Evolutionary conservation across 2,888 invertebrate species (phyloP), one percentile per base, ranked within the genome.

Genomic region (Itoplectis maculator): DNA sequence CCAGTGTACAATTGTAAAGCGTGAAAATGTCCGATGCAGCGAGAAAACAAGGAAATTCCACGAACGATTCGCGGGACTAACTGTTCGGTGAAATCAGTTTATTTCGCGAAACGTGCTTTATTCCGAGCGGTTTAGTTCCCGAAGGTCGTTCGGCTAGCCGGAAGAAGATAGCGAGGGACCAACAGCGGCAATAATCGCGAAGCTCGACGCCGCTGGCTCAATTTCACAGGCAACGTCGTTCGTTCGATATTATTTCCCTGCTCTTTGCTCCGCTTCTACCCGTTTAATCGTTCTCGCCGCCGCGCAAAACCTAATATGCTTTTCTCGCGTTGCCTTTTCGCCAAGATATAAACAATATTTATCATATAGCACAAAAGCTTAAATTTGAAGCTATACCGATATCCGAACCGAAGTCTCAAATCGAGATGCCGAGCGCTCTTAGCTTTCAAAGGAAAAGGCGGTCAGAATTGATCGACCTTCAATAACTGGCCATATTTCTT

Each of bases 1-100:
- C 49, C 13, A 47, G n/a, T n/a, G n/a, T n/a, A 65, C 18, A 63
- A 23, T 23, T n/a, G 37, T 7, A 11, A 40, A 49, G 40, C 54
- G 69, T 74, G 63, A 20, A 63, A 42, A 35, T 23, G 54, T 0
- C 18, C 40, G 4, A 5, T 29, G 6, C 9, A 11, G 37, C 15
- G 37, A 29, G 15, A 45, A 20, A 65, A 68, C 61, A 47, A 20
- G 45, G 23, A 42, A 63, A 75, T 69, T 76, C 76, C 45, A 68
- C 74, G n/a, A 47, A 76, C 79, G 11, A 77, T 82, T 76, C 66
- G 80, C 70, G 68, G 79, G 74, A 83, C 73, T 72, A 82, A 85
- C 84, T 83, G 85, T 73, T 75, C 54, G 78, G 84, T 72, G 82
- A 85, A 87, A 87, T 87, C 84, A 87, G 84, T 87, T 82, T 85